A percentile compares a stretch with the other conserved stretches of the same genome.
phyloP scores from a whole-genome alignment of 2,888 invertebrate species.

The Aphidius colemani region DNA sequence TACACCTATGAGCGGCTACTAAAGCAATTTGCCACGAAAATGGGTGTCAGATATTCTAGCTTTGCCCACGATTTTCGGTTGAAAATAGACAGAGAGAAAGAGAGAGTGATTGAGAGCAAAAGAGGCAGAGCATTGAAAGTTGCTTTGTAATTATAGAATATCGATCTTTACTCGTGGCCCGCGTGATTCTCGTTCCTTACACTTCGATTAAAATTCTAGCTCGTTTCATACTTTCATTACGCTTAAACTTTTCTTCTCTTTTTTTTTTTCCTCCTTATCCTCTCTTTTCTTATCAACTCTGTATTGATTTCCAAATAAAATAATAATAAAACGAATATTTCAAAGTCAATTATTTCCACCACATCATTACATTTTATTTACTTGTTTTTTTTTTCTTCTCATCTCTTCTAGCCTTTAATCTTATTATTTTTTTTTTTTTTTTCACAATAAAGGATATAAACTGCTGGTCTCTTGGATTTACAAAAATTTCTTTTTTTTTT shows the following conservation, averaged over 20 bases:
- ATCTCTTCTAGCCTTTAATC: too few relatives aligned
- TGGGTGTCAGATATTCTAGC: slow-evolving; percentile 28
- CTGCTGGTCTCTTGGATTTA: too few relatives aligned
- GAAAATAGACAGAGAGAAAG: not conserved
- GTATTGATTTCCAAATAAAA: slow-evolving; percentile 3
- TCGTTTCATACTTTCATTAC: slow-evolving; percentile 17
- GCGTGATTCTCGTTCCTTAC: slow-evolving; percentile 23
- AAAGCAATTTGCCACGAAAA: slow-evolving; percentile 32
- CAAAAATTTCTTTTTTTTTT: too few relatives aligned
- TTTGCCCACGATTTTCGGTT: slow-evolving; percentile 4
- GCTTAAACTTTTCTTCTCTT: not conserved
- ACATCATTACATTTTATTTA: too few relatives aligned
- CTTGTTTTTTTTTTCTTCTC: too few relatives aligned
- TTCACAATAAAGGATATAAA: too few relatives aligned
- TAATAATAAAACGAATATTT: slow-evolving; percentile 13
- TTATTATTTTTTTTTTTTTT: too few relatives aligned
- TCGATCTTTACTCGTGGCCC: slow-evolving; percentile 28
- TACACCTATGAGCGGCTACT: slow-evolving; percentile 33
- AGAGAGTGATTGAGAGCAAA: not conserved
- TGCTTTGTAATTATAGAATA: slow-evolving; percentile 32
- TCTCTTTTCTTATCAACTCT: too few relatives aligned
- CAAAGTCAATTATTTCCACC: not conserved
- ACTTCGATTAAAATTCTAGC: slow-evolving; percentile 28
- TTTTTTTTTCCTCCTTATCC: too few relatives aligned
- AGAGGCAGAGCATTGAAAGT: not conserved